These are phyloP conservation scores for Archips xylosteana DNA, from an alignment of 2,888 invertebrate genomes.

Conservation along the genomic window DNA sequence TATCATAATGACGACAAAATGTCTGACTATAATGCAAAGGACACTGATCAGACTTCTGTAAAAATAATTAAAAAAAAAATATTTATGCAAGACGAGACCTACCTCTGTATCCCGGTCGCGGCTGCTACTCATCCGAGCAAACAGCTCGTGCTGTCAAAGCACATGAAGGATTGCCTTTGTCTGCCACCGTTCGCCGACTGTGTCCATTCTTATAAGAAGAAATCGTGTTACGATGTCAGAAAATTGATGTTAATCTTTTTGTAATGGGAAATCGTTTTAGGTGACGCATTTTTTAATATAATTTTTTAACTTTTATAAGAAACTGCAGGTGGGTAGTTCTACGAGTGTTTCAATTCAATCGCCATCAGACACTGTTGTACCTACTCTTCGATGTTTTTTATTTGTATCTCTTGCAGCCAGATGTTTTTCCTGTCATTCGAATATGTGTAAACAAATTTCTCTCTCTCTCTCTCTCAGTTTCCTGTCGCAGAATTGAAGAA, in stretches of 20 bases:
- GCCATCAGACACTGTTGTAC: too few relatives aligned
- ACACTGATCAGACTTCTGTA: neutral
- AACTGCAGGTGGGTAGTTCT: conserved; percentile 49
- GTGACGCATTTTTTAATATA: conserved; percentile 40
- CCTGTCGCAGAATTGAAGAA: too few relatives aligned
- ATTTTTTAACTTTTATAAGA: conserved; percentile 45
- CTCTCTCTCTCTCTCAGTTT: too few relatives aligned
- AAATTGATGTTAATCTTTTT: conserved; percentile 61
- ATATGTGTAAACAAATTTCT: too few relatives aligned
- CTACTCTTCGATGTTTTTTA: too few relatives aligned
- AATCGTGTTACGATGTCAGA: conserved; percentile 59
- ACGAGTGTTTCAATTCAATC: too few relatives aligned
- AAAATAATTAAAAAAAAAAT: neutral
- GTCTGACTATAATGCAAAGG: neutral
- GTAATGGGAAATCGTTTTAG: conserved; percentile 50
- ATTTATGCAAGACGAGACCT: conserved; percentile 8
- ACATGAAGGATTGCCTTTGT: conserved; percentile 69
- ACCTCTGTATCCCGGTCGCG: conserved; percentile 6
- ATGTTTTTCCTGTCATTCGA: too few relatives aligned
- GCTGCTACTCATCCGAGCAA: conserved; percentile 47
- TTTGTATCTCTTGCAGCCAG: too few relatives aligned
- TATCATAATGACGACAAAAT: neutral
- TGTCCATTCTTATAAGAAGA: conserved; percentile 63
- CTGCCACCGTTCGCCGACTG: conserved; percentile 53
- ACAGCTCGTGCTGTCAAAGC: conserved; percentile 66